Evolutionary conservation across 2,113 vertebrate genomes (phyloP).

Genomic region (Lycaon pictus): DNA sequence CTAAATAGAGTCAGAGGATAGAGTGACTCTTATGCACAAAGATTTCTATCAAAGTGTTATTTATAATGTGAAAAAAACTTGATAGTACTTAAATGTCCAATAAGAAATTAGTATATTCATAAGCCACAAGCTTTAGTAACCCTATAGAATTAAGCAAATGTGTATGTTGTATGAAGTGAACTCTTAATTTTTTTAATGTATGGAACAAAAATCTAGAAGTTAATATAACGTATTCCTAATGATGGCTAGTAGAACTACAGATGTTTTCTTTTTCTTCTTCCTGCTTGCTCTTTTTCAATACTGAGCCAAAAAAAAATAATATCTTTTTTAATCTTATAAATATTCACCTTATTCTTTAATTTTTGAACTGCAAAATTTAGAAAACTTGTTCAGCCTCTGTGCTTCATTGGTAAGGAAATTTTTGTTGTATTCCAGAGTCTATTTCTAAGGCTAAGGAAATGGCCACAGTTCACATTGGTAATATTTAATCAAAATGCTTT

Average conservation of each 20-base stretch:
- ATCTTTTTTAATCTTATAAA: conserved; percentile 37
- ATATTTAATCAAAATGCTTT: conserved; percentile 22
- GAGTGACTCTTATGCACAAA: background rate
- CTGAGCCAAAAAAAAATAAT: conserved; percentile 31
- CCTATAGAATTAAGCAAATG: background rate
- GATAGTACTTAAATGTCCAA: background rate
- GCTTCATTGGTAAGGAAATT: conserved; percentile 40
- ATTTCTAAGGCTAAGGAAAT: conserved; percentile 1
- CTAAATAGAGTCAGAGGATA: background rate
- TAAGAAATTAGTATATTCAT: conserved; percentile 24
- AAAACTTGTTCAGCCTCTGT: background rate
- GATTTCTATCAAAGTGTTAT: conserved; percentile 2
- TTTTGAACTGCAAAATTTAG: conserved; percentile 26
- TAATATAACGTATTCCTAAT: background rate
- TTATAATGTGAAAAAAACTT: conserved; percentile 12
- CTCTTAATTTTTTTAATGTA: conserved; percentile 19
- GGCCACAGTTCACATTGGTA: background rate
- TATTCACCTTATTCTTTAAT: conserved; percentile 36
- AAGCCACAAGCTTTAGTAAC: background rate
- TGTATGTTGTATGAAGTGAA: background rate
- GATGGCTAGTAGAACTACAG: background rate
- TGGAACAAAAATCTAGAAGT: conserved; percentile 10
- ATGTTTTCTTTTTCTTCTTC: background rate
- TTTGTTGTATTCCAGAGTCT: background rate
- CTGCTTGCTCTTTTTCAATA: conserved; percentile 23